These are phyloP conservation scores for Cheilosia variabilis DNA, from an alignment of 2,888 invertebrate species.

Conservation along the genomic window DNA sequence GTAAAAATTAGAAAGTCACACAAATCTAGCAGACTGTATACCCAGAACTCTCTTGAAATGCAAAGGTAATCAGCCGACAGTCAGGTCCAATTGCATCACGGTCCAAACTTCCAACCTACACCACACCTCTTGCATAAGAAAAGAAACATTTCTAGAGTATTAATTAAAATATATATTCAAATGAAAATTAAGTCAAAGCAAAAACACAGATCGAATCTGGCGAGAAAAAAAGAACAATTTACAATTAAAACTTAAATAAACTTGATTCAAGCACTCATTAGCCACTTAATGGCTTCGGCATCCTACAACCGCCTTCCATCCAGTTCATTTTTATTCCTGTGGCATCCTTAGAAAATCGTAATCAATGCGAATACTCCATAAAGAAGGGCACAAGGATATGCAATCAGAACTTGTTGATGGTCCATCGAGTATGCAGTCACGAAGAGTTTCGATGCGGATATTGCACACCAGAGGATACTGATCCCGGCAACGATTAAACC, in stretches of 20 bases:
- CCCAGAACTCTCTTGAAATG: too few species aligned
- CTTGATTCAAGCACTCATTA: constrained; percentile 50
- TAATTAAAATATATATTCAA: constrained; percentile 33
- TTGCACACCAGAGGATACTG: constrained; percentile 89
- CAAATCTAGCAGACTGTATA: too few species aligned
- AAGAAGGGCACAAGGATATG: constrained; percentile 91
- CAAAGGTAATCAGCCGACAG: too few species aligned
- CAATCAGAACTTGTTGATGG: constrained; percentile 88
- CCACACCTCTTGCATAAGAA: too few species aligned
- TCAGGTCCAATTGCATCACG: neutral
- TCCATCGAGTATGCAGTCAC: constrained; percentile 90
- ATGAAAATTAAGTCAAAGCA: constrained; percentile 34
- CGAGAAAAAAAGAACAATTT: constrained; percentile 39
- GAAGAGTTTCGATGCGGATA: constrained; percentile 91
- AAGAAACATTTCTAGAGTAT: neutral
- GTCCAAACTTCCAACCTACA: neutral
- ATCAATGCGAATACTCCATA: constrained; percentile 91
- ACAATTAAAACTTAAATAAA: constrained; percentile 57
- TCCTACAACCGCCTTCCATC: neutral
- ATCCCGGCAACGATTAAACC: constrained; percentile 85
- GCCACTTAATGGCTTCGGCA: constrained; percentile 47
- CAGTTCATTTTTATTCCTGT: constrained; percentile 25
- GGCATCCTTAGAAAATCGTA: constrained; percentile 87
- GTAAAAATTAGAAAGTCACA: too few species aligned
- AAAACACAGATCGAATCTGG: neutral